Evolutionary conservation across 2,888 invertebrate genomes (phyloP).

Genomic region (Nomada goodeniana): DNA sequence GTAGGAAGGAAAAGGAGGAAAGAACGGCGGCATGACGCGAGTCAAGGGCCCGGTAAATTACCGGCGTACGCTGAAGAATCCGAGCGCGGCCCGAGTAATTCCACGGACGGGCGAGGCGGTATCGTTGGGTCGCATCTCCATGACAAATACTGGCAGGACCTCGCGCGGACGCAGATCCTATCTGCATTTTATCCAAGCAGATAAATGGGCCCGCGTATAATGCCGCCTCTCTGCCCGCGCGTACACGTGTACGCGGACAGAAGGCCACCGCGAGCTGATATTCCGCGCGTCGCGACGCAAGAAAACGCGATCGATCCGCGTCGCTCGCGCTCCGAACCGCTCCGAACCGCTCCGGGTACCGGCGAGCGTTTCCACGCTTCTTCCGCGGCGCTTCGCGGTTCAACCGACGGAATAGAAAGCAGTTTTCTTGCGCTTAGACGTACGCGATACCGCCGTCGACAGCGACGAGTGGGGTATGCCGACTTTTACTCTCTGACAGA

Average conservation of each 20-base stretch:
- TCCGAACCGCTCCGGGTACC: conserved; percentile 11
- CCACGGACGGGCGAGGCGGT: conserved; percentile 74
- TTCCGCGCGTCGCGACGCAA: conserved; percentile 25
- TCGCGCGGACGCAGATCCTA: conserved; percentile 82
- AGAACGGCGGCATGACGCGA: conserved; percentile 58
- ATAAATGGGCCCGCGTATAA: conserved; percentile 81
- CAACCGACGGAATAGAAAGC: conserved; percentile 26
- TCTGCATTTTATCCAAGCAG: conserved; percentile 78
- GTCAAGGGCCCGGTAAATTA: conserved; percentile 77
- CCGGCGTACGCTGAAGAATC: conserved; percentile 78
- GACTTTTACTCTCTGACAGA: not conserved
- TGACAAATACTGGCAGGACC: conserved; percentile 83
- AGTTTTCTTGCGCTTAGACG: conserved; percentile 3
- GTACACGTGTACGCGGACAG: conserved; percentile 53
- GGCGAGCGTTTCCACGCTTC: conserved; percentile 46
- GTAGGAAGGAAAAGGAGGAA: not conserved
- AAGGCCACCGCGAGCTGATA: conserved; percentile 59
- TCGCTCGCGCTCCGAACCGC: not conserved
- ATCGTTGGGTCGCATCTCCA: conserved; percentile 81
- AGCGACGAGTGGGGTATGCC: not conserved
- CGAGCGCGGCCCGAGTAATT: conserved; percentile 71
- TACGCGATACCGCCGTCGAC: not conserved
- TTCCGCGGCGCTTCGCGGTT: conserved; percentile 14
- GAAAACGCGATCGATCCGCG: conserved; percentile 39
- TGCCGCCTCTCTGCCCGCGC: conserved; percentile 68